Evolutionary conservation across 2,888 invertebrate genomes (phyloP), one percentile per base, ranked within the genome.

Genomic region (Drosophila imparisetae): DNA sequence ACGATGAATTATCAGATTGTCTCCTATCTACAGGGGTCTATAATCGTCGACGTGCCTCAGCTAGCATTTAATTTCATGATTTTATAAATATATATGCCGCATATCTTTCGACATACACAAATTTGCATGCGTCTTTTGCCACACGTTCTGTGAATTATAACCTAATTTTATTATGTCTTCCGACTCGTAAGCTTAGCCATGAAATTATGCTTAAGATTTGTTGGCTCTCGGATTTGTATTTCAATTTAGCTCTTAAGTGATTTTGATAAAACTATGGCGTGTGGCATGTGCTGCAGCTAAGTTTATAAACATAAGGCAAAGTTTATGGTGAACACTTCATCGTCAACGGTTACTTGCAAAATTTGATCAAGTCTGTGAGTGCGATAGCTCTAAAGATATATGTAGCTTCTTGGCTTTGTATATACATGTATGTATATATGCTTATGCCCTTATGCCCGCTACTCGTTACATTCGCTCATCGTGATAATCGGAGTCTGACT

Each of bases 101-200:
- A 65, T 65, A 73, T 83, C 69, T 80, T 49, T 63, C 0, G 18
- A 29, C 49, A 50, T 15, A 36, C 66, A 66, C 54, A 27, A 42
- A n/a, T 45, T 40, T 60, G 62, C 40, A 36, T 40, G 2, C 18
- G 18, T 2, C 32, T 13, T 50, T 48, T 36, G 59, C 10, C 68
- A 64, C 52, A 63, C 55, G 54, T 80, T 74, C 69, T 68, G 64
- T 77, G 67, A 81, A 74, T 80, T 67, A 78, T 66, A 63, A 78
- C 62, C 70, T 72, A 50, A 83, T 81, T 77, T 72, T 65, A 78
- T 72, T 77, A 52, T 32, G 62, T 21, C 52, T 21, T 34, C 38
- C 40, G 36, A 8, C 13, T 24, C 21, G 4, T 45, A 15, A 45
- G 15, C 21, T 49, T 49, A 32, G 61, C 36, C 45, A 27, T 40